phyloP scores from a whole-genome alignment of 2,113 vertebrate genomes.

The Lichenostomus cassidix region DNA sequence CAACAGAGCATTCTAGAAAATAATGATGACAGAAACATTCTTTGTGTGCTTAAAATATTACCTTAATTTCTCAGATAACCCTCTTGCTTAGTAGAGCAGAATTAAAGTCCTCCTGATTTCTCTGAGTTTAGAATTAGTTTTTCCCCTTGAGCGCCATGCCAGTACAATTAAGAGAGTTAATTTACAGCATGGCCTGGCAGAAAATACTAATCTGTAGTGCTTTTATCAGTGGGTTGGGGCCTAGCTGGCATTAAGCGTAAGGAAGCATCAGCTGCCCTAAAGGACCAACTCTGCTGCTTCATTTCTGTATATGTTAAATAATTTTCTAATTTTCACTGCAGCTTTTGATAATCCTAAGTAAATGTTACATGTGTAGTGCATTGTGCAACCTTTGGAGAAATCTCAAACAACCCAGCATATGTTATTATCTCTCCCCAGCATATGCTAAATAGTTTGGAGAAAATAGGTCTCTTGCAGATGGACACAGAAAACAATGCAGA shows the following conservation, averaged over 20 bases:
- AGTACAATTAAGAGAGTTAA: not conserved
- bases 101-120: not conserved
- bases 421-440: not conserved
- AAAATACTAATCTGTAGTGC: not conserved
- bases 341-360: not conserved
- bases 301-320: not conserved
- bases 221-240: not conserved
- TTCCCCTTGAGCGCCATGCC: rapidly evolving
- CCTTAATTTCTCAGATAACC: not conserved
- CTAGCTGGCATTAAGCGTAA: not conserved
- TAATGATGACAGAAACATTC: not conserved
- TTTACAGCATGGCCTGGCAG: not conserved
- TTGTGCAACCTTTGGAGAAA: not conserved
- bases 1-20: not conserved
- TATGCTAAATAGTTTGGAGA: not conserved
- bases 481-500: not conserved
- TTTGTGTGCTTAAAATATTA: not conserved
- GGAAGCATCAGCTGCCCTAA: not conserved
- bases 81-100: not conserved
- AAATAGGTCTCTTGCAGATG: not conserved
- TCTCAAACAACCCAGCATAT: not conserved
- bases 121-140: not conserved
- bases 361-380: not conserved
- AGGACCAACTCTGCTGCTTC: not conserved
- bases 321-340: not conserved